Evolutionary conservation across 2,888 invertebrate species (phyloP).

Genomic region (Deilephila porcellus): DNA sequence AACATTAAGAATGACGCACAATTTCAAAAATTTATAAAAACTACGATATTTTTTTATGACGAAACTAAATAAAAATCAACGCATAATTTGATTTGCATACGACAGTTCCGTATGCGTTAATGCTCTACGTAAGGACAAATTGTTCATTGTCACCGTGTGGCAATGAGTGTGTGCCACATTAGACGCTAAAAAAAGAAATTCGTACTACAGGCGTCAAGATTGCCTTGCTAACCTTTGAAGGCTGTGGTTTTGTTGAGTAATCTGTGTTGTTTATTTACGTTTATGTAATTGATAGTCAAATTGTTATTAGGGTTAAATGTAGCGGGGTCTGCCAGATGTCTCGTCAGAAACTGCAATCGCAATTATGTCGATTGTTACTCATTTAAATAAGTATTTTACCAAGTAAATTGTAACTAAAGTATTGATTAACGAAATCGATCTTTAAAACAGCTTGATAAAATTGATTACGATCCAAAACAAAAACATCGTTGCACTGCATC

Average conservation of each 20-base stretch:
- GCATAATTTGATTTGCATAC: neutral
- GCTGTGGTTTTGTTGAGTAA: conserved; percentile 8
- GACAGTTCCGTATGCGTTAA: conserved; percentile 1
- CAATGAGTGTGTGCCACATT: conserved; percentile 18
- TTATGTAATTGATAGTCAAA: too few species aligned
- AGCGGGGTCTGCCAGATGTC: too few species aligned
- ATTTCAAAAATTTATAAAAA: neutral
- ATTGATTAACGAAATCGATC: too few species aligned
- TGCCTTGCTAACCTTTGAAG: neutral
- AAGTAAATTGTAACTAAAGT: too few species aligned
- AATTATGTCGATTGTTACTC: too few species aligned
- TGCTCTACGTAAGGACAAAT: neutral
- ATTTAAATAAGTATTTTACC: too few species aligned
- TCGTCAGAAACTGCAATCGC: too few species aligned
- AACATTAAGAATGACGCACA: neutral
- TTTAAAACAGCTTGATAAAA: too few species aligned
- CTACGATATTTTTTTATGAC: neutral
- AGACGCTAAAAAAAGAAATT: conserved; percentile 27
- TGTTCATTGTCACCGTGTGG: conserved; percentile 17
- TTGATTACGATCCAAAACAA: neutral
- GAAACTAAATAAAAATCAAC: neutral
- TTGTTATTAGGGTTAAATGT: too few species aligned
- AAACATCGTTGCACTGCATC: neutral
- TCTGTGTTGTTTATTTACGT: neutral
- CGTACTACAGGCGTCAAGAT: neutral